Percentiles rank a stretch among this genome's conserved stretches.
Evolutionary conservation across 1,140 invertebrate genomes (phyloP).

Genomic region (Bombus confusus): DNA sequence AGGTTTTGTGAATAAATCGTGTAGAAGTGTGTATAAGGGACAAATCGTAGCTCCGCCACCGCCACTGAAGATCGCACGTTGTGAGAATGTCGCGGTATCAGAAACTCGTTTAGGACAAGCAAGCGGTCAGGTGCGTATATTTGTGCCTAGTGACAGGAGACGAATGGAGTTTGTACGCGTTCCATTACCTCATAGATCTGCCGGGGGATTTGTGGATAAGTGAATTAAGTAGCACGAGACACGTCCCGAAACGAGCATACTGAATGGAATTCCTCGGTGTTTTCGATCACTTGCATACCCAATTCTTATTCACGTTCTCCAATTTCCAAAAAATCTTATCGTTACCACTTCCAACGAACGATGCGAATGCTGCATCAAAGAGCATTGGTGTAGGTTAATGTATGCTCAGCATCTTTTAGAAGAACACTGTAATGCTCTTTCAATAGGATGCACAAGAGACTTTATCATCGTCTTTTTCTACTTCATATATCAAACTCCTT

Average conservation of each 20-base stretch:
- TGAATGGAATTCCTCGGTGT: neutral
- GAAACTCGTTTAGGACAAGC: slow-evolving; percentile 55
- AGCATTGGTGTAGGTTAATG: slow-evolving; percentile 40
- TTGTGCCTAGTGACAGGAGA: slow-evolving; percentile 49
- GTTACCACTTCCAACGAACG: neutral
- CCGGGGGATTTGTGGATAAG: slow-evolving; percentile 51
- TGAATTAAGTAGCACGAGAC: slow-evolving; percentile 53
- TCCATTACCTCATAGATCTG: slow-evolving; percentile 41
- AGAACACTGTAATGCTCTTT: neutral
- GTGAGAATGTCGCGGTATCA: slow-evolving; percentile 55
- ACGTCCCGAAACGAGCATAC: slow-evolving; percentile 22
- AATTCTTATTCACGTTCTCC: neutral
- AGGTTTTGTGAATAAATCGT: slow-evolving; percentile 70
- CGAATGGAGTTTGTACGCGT: slow-evolving; percentile 42
- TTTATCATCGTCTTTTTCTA: neutral
- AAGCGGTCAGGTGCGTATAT: slow-evolving; percentile 58
- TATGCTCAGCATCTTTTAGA: slow-evolving; percentile 29
- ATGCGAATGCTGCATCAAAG: slow-evolving; percentile 9
- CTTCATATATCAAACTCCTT: neutral
- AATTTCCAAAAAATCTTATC: neutral
- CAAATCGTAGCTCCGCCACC: slow-evolving; percentile 43
- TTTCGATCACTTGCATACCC: no score
- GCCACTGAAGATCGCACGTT: slow-evolving; percentile 38
- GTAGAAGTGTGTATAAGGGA: slow-evolving; percentile 54
- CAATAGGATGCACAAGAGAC: neutral